Evolutionary conservation across 2,797 vertebrate species (phyloP), one percentile per base, ranked within the genome.

Genomic region (Acropternis orthonyx): DNA sequence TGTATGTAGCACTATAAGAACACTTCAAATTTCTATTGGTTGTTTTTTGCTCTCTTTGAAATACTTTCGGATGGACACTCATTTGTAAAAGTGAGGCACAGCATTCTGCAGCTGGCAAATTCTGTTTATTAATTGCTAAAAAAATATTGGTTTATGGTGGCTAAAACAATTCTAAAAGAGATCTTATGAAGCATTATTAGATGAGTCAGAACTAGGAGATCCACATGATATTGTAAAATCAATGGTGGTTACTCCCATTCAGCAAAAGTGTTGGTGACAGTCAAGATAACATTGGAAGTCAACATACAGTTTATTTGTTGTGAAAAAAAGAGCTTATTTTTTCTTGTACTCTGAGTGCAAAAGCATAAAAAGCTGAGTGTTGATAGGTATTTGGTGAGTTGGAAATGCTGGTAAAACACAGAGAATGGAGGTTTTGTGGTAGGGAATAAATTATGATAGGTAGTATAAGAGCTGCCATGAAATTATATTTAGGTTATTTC

Each of bases 401-500:
- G 41, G 18, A 89, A 79, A 77, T 82, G 4, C 26, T 54, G 18
- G 4, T 56, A 72, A 92, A 78, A 66, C 17, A 76, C 7, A 72
- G 28, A 9, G 39, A 89, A 58, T 5, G 5, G 23, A 83, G 19
- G 14, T 17, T 67, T 41, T 72, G 18, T 34, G 61, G 23, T 59
- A 28, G 85, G 43, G 54, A 88, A 49, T 54, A 77, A 69, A 82
- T 68, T 74, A 85, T 27, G 23, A 12, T 77, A 80, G 63, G 18
- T 36, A 74, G 56, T 22, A 77, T 41, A 88, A 0, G 1, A 65
- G 39, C 52, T 52, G 22, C 58, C 73, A 78, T 81, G 63, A 95
- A 95, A 88, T 83, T 72, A 58, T 88, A 75, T 90, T 82, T 77
- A 74, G 49, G 20, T 72, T 85, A 52, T 76, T 93, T 89, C 43